Evolutionary conservation across 2,797 vertebrate species (phyloP).

Genomic region (Balearica regulorum): DNA sequence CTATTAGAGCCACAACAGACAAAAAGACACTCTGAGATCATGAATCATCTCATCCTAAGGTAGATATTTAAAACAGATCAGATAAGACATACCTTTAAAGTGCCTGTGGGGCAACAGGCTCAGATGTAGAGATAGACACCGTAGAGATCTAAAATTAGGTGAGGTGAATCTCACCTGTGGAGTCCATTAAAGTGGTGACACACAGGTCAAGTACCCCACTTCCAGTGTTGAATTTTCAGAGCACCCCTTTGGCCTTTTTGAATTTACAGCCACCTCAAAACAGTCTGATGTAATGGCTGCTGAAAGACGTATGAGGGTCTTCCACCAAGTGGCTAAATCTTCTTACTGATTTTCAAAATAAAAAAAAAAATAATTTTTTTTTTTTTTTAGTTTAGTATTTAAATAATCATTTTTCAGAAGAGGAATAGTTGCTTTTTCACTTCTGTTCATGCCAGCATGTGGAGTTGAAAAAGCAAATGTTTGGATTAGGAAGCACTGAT

Average conservation of each 20-base stretch:
- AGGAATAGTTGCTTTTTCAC: not conserved
- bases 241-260: not conserved
- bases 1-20: not conserved
- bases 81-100: slow-evolving; percentile 13
- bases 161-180: not conserved
- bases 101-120: not conserved
- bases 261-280: not conserved
- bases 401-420: not conserved
- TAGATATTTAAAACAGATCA: slow-evolving; percentile 17
- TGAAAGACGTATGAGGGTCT: not conserved
- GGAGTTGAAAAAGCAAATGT: not conserved
- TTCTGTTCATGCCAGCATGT: not conserved
- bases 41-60: not conserved
- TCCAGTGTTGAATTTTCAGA: not conserved
- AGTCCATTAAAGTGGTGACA: not conserved
- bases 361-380: not conserved
- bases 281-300: not conserved
- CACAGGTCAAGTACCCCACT: not conserved
- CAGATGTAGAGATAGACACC: not conserved
- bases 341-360: not conserved
- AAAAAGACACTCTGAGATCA: not conserved
- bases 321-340: not conserved
- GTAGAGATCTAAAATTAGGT: not conserved
- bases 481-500: not conserved
- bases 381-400: not conserved